phyloP scores from a whole-genome alignment of 2,113 vertebrate species.

The Antechinus stuartii region DNA sequence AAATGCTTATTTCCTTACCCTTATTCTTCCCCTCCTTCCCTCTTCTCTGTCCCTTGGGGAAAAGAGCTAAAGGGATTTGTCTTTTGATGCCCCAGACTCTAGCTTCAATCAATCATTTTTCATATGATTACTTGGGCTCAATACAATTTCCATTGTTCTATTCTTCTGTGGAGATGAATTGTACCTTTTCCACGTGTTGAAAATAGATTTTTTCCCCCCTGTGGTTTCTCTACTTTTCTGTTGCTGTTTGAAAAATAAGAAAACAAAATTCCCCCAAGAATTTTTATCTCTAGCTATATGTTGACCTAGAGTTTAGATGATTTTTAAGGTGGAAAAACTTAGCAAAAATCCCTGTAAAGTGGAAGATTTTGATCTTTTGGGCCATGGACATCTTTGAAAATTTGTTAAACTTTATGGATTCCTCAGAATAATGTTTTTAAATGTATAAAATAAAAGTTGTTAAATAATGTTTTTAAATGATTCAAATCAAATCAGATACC shows the following conservation, averaged over 20 bases:
- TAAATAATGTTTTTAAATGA: not conserved
- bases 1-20: not conserved
- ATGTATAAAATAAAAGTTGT: not conserved
- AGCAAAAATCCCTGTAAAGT: not conserved
- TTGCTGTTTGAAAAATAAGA: not conserved
- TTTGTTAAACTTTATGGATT: not conserved
- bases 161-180: not conserved
- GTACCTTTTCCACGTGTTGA: not conserved
- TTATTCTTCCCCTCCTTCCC: not conserved
- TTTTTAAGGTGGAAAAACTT: not conserved
- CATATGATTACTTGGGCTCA: not conserved
- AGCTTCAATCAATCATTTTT: not conserved
- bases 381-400: not conserved
- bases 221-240: not conserved
- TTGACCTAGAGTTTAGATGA: not conserved
- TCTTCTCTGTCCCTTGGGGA: not conserved
- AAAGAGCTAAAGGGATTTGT: not conserved
- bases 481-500: not conserved
- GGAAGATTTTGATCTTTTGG: not conserved
- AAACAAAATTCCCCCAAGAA: not conserved
- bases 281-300: not conserved
- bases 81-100: not conserved
- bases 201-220: not conserved
- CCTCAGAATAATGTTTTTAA: not conserved
- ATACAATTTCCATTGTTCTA: not conserved